Percentiles rank a stretch among this genome's conserved stretches.
phyloP scores from a whole-genome alignment of 2,888 invertebrate genomes.

The Aromia moschata region DNA sequence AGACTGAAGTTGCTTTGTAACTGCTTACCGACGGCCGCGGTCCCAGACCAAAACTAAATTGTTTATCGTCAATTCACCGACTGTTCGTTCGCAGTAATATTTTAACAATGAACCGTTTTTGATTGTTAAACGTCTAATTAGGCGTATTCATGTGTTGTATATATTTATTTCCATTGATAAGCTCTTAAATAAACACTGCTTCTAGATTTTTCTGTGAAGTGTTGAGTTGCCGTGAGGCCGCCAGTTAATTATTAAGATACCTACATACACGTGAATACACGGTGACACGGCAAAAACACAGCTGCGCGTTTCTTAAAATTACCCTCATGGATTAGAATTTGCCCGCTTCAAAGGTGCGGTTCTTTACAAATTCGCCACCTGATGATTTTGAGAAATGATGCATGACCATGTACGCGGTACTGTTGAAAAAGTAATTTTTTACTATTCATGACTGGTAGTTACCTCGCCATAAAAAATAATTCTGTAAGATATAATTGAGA shows the following conservation, averaged over 20 bases:
- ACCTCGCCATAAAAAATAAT: too few species aligned
- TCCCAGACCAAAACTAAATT: slow-evolving; percentile 39
- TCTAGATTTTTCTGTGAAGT: slow-evolving; percentile 32
- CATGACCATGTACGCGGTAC: too few species aligned
- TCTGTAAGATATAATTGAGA: too few species aligned
- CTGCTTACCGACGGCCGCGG: slow-evolving; percentile 28
- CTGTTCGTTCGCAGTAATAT: slow-evolving; percentile 17
- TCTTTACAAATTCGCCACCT: not conserved
- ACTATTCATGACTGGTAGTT: too few species aligned
- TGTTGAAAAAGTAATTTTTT: too few species aligned
- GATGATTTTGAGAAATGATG: too few species aligned
- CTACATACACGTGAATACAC: slow-evolving; percentile 30
- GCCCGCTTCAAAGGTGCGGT: not conserved
- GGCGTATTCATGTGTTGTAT: slow-evolving; percentile 37
- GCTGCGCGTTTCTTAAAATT: slow-evolving; percentile 17
- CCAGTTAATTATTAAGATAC: slow-evolving; percentile 37
- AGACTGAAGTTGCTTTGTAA: slow-evolving; percentile 39
- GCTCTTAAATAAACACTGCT: slow-evolving; percentile 33
- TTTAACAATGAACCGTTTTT: slow-evolving; percentile 40
- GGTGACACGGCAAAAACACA: slow-evolving; percentile 35
- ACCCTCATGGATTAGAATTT: slow-evolving; percentile 2
- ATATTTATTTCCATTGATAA: slow-evolving; percentile 35
- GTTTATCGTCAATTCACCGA: slow-evolving; percentile 35
- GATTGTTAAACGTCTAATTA: slow-evolving; percentile 44
- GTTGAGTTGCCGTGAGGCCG: slow-evolving; percentile 33